phyloP scores from a whole-genome alignment of 2,888 invertebrate species.

The Byasa hedistus region DNA sequence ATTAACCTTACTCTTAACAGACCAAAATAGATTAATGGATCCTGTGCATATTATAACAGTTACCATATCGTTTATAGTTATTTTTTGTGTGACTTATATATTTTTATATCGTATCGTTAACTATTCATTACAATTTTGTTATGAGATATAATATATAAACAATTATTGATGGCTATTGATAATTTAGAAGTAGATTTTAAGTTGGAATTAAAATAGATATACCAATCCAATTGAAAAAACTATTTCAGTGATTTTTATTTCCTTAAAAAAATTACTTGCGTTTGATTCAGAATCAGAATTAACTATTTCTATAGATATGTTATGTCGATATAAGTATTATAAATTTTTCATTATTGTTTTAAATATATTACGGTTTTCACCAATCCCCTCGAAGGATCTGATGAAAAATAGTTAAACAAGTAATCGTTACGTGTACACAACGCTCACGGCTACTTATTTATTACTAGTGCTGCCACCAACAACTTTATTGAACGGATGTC shows the following conservation, averaged over 20 bases:
- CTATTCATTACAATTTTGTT: too few relatives aligned
- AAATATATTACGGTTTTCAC: background rate
- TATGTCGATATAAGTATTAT: background rate
- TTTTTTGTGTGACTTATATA: background rate
- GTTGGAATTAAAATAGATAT: too few relatives aligned
- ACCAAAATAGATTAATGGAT: constrained; percentile 1
- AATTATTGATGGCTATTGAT: too few relatives aligned
- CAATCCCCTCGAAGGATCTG: background rate
- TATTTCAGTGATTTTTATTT: too few relatives aligned
- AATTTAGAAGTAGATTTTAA: too few relatives aligned
- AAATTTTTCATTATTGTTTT: background rate
- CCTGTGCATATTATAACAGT: background rate
- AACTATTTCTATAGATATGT: too few relatives aligned
- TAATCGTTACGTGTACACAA: constrained; percentile 5
- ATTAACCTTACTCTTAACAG: constrained; percentile 2
- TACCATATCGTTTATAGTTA: background rate
- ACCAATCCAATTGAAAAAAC: too few relatives aligned
- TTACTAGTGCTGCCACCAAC: constrained; percentile 41
- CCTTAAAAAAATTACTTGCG: too few relatives aligned
- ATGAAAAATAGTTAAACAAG: constrained; percentile 15
- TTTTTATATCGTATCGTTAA: background rate
- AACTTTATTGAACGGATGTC: constrained; percentile 44
- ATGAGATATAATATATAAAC: too few relatives aligned
- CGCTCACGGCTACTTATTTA: constrained; percentile 37
- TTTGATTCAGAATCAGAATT: too few relatives aligned